Conservation (phyloP, 2,797 vertebrate genomes). For the Enteromius fasciolatus region DNA sequence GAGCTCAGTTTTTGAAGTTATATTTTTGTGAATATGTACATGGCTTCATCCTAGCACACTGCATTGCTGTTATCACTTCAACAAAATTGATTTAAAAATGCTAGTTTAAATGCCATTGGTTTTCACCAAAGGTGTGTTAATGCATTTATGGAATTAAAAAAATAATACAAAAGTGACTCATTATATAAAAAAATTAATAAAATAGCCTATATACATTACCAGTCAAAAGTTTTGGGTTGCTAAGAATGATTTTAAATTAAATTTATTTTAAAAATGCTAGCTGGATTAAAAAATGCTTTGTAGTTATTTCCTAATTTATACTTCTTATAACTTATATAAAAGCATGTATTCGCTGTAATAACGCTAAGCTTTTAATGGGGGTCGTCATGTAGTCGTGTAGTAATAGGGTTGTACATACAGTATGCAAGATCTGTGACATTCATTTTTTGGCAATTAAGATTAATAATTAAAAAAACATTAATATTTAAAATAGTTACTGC, state of each 20-base stretch:
- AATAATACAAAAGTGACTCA: neutral
- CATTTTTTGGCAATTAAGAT: neutral
- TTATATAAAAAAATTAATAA: neutral
- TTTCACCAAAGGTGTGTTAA: neutral
- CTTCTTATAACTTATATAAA: neutral
- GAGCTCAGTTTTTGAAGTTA: neutral
- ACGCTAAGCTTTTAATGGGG: neutral
- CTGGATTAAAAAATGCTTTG: neutral
- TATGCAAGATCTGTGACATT: neutral
- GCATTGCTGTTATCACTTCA: neutral
- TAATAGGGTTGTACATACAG: neutral
- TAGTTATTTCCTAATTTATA: neutral
- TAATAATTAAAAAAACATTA: neutral
- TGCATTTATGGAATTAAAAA: neutral
- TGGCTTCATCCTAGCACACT: neutral
- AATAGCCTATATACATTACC: neutral
- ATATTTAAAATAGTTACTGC: conserved; percentile 2
- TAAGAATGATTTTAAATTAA: neutral
- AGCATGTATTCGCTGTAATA: neutral
- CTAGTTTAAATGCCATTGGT: neutral
- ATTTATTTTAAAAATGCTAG: neutral
- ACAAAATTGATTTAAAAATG: neutral
- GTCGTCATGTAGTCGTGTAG: neutral
- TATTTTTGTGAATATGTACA: neutral
- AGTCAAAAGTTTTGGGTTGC: neutral